Percentiles rank a stretch among this genome's conserved stretches.
Conservation (phyloP, 2,888 invertebrate species). For the Oasisia sp. region DNA sequence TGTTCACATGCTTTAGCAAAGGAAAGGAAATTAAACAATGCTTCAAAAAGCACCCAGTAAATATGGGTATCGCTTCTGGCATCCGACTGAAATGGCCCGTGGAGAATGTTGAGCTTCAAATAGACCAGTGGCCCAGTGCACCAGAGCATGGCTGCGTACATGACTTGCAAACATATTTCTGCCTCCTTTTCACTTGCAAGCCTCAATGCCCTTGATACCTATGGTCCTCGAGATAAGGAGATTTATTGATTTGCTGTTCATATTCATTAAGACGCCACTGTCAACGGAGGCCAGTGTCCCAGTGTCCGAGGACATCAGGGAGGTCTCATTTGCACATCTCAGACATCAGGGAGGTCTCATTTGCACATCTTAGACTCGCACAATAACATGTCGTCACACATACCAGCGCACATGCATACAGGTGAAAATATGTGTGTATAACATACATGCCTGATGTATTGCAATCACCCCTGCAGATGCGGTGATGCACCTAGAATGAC, state of each 20-base stretch:
- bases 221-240: neutral
- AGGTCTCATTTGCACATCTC: neutral
- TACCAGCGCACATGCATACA: neutral
- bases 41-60: too few relatives aligned
- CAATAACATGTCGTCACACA: neutral
- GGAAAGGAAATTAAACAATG: too few relatives aligned
- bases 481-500: neutral
- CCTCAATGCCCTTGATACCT: neutral
- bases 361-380: neutral
- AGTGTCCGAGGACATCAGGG: neutral
- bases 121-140: neutral
- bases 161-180: neutral
- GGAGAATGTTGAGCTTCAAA: too few relatives aligned
- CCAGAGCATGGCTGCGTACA: neutral
- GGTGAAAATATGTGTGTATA: neutral
- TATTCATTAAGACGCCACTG: neutral
- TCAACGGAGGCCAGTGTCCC: neutral
- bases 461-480: neutral
- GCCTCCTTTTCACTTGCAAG: neutral
- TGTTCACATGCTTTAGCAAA: too few relatives aligned
- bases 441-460: neutral
- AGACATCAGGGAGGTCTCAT: neutral
- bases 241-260: slow-evolving; percentile 12
- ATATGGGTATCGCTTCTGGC: too few relatives aligned
- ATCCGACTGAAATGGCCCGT: too few relatives aligned